Evolutionary conservation across 1,140 invertebrate species (phyloP).

Genomic region (Stegodyphus dumicola): DNA sequence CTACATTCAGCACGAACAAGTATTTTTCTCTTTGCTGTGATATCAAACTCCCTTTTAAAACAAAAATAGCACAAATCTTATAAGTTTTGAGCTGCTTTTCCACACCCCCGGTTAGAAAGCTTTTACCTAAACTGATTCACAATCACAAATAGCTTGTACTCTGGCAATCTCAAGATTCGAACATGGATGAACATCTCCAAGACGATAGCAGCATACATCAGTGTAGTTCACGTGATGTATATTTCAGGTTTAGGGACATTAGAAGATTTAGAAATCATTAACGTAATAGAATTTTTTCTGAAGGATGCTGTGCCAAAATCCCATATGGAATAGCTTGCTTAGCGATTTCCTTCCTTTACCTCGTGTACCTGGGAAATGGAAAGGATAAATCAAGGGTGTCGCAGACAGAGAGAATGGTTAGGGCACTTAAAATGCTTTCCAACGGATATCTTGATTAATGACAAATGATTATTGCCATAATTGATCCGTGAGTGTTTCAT

Average conservation of each 20-base stretch:
- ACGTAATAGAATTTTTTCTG: conserved; percentile 37
- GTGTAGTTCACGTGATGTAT: conserved; percentile 19
- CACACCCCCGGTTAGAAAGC: no score
- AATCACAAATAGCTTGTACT: no score
- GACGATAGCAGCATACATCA: neutral
- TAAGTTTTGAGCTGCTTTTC: no score
- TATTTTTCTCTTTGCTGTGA: no score
- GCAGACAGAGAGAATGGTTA: conserved; percentile 37
- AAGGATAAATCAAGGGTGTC: conserved; percentile 58
- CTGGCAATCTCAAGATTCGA: no score
- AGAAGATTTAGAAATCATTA: conserved; percentile 39
- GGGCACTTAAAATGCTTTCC: conserved; percentile 58
- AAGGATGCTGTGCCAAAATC: neutral
- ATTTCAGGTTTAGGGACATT: conserved; percentile 16
- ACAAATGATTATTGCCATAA: conserved; percentile 61
- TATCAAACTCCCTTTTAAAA: no score
- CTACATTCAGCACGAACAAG: no score
- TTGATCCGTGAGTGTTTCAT: conserved; percentile 59
- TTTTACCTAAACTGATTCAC: no score
- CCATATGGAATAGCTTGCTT: conserved; percentile 43
- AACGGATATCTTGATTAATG: conserved; percentile 54
- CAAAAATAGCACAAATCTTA: no score
- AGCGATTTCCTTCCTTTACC: conserved; percentile 40
- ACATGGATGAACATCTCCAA: no score
- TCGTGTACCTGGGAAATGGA: conserved; percentile 26